Evolutionary conservation across 2,888 invertebrate species (phyloP).

Genomic region (Barypeithes pellucidus): DNA sequence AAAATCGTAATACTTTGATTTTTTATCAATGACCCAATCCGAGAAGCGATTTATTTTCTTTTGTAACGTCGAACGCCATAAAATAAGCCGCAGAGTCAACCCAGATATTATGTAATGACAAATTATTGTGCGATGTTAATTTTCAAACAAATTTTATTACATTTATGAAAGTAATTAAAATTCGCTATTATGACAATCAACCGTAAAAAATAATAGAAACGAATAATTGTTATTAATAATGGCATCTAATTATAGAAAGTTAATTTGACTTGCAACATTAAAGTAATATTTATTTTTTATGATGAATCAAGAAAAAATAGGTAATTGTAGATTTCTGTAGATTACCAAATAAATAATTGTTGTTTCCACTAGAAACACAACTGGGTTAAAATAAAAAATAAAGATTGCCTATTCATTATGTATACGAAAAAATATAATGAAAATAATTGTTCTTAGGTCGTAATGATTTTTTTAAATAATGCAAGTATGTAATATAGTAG

Average conservation of each 20-base stretch:
- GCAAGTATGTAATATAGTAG: too few relatives aligned
- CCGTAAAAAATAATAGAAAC: constrained; percentile 16
- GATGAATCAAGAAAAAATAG: constrained; percentile 9
- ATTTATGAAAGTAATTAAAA: constrained; percentile 16
- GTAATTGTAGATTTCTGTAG: constrained; percentile 1
- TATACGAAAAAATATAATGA: background rate
- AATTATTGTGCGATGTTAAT: constrained; percentile 15
- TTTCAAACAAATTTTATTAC: constrained; percentile 16
- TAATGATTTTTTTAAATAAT: too few relatives aligned
- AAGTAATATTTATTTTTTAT: constrained; percentile 16
- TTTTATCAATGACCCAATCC: too few relatives aligned
- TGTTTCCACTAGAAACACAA: constrained; percentile 23
- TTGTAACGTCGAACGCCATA: background rate
- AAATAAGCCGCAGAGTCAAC: background rate
- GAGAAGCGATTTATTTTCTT: background rate
- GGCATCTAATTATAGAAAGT: constrained; percentile 27
- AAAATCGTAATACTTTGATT: too few relatives aligned
- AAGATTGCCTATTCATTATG: background rate
- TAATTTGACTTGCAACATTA: constrained; percentile 15
- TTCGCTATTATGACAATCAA: constrained; percentile 15
- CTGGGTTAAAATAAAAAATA: constrained; percentile 19
- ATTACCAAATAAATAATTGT: constrained; percentile 30
- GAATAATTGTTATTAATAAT: constrained; percentile 27
- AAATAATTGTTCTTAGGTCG: background rate
- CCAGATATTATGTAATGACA: constrained; percentile 14